phyloP scores from a whole-genome alignment of 64 coral and sea anemone genomes.

The Dendronephthya gigantea region DNA sequence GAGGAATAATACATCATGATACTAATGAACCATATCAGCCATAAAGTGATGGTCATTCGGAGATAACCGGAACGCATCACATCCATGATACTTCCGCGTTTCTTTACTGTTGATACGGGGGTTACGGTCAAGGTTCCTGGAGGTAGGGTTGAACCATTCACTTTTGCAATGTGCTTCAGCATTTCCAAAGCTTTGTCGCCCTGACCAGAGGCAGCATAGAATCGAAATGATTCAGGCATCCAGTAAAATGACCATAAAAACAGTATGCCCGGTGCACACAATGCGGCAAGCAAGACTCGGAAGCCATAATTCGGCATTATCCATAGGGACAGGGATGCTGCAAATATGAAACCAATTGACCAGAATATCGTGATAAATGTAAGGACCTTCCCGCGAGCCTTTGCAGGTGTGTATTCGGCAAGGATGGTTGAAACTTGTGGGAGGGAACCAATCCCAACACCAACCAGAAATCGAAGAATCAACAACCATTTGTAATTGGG shows the following conservation, averaged over 20 bases:
- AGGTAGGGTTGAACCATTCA: background rate
- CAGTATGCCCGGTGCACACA: background rate
- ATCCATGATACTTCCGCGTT: background rate
- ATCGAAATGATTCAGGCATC: constrained; percentile 16
- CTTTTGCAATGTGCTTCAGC: background rate
- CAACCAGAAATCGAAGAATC: background rate
- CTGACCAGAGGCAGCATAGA: background rate
- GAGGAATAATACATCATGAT: constrained; percentile 12
- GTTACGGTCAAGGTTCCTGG: background rate
- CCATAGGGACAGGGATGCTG: background rate
- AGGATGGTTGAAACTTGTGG: background rate
- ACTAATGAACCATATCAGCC: constrained; percentile 2
- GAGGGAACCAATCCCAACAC: background rate
- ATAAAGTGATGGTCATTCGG: background rate
- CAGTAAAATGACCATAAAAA: constrained; percentile 13
- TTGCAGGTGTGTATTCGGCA: background rate
- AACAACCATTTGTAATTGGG: constrained; percentile 10
- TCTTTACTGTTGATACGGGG: background rate
- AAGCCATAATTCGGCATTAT: background rate
- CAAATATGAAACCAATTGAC: constrained; percentile 10
- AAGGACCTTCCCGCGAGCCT: constrained; percentile 1
- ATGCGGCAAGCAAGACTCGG: background rate
- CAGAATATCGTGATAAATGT: constrained; percentile 10
- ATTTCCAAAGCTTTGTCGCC: background rate
- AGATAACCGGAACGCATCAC: background rate